Conservation (phyloP, 2,113 vertebrate species). For the Epinephelus moara region DNA sequence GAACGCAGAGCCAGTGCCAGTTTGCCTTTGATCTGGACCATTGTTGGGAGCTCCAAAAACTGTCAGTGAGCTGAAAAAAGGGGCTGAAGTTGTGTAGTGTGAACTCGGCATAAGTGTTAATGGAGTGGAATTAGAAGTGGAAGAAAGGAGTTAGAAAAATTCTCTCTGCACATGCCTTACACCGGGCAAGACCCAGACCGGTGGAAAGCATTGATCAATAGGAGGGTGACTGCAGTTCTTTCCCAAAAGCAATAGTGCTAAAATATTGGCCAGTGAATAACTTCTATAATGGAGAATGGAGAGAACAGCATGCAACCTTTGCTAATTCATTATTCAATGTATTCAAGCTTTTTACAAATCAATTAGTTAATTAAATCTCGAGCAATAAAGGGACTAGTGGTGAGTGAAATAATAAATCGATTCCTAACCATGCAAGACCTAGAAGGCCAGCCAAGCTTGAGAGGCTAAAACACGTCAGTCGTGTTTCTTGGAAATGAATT, state of each 20-base stretch:
- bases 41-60: no score
- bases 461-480: constrained; percentile 45
- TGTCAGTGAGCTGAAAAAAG: no score
- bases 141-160: background rate
- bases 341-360: constrained; percentile 75
- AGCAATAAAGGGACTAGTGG: constrained; percentile 69
- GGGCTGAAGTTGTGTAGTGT: no score
- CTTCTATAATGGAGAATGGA: constrained; percentile 44
- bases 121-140: background rate
- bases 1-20: no score
- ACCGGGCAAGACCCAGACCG: constrained; percentile 2
- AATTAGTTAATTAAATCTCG: constrained; percentile 79
- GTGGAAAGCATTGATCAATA: constrained; percentile 29
- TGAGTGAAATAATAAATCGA: constrained; percentile 78
- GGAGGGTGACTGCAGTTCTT: constrained; percentile 11
- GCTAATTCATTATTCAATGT: constrained; percentile 72
- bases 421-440: constrained; percentile 60
- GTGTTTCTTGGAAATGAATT: constrained; percentile 62
- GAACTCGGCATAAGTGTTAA: background rate
- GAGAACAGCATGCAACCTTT: constrained; percentile 37
- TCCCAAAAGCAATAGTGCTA: constrained; percentile 28
- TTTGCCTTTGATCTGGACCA: no score
- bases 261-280: constrained; percentile 53
- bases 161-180: no score
- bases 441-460: constrained; percentile 60